phyloP scores from a whole-genome alignment of 2,888 invertebrate species.

The Crocallis elinguaria region DNA sequence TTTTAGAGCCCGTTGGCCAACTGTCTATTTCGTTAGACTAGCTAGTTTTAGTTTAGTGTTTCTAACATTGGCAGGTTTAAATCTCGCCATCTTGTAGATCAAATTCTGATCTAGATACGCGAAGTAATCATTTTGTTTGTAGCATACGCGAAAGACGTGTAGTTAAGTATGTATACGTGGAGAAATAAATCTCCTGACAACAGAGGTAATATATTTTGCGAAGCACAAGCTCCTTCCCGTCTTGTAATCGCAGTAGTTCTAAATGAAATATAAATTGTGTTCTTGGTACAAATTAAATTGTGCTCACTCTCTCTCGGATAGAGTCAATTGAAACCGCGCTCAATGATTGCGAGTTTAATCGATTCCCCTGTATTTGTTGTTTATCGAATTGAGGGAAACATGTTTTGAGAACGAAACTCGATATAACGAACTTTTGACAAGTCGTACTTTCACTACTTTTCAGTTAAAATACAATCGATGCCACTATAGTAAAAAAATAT shows the following conservation, averaged over 20 bases:
- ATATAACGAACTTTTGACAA: neutral
- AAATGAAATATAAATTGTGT: conserved; percentile 64
- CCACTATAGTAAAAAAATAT: neutral
- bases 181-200: conserved; percentile 46
- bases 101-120: conserved; percentile 36
- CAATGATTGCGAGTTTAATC: conserved; percentile 33
- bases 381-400: conserved; percentile 22
- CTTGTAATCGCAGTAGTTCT: conserved; percentile 52
- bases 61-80: neutral
- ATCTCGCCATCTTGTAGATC: conserved; percentile 1
- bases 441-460: too few species aligned
- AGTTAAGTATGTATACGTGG: conserved; percentile 34
- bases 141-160: conserved; percentile 32
- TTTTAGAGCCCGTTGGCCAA: conserved; percentile 23
- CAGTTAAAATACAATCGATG: neutral
- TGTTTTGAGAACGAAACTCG: neutral
- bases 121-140: conserved; percentile 43
- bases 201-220: conserved; percentile 50
- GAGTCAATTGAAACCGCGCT: conserved; percentile 36
- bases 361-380: conserved; percentile 23
- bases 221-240: conserved; percentile 47
- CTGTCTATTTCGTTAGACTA: conserved; percentile 23
- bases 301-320: conserved; percentile 50
- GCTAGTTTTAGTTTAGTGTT: conserved; percentile 34
- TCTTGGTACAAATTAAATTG: conserved; percentile 51